Evolutionary conservation across 2,888 invertebrate species (phyloP), one percentile per base, ranked within the genome.

Genomic region (Rhagium mordax): DNA sequence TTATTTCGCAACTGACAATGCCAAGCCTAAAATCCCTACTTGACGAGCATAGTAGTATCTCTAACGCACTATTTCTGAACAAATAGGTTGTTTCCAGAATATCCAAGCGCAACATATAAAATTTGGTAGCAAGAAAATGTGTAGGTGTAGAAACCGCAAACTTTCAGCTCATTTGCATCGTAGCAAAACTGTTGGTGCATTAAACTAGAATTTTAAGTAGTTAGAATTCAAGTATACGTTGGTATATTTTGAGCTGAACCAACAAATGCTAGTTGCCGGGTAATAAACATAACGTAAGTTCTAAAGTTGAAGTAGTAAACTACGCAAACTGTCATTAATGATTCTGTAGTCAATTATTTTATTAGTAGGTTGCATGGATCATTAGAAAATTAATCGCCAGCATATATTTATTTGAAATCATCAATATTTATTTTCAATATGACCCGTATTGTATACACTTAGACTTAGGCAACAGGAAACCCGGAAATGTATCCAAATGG

Each of bases 161-260:
- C 49, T 51, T 64, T 49, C 15, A 64, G 51, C 27, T 62, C 49
- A 64, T 64, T 64, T 64, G 49, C 51, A 64, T 64, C 47, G 24
- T 16, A 16, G 64, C 64, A 51, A 64, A 64, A 64, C 49, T 49
- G 64, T 64, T 27, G 64, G 51, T 64, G 64, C 64, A 64, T 51
- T 64, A 64, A 64, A 64, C 51, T 64, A 64, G 64, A 64, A 51
- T 64, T 62, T 62, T 51, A 64, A 64, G 64, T 49, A 51, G 64
- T 64, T 49, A 18, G 64, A 15, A 64, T 64, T 64, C 51, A 16
- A 49, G 24, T 61, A 51, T 51, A 51, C 64, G 24, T 3, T 27
- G 51, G 49, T 64, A 49, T 64, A 64, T 18, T 64, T 49, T 27
- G 51, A n/a, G 64, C 64, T 49, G 48, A 49, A 27, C 64, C 49